Evolutionary conservation across 2,797 vertebrate species (phyloP).

Genomic region (Arctocebus calabarensis): DNA sequence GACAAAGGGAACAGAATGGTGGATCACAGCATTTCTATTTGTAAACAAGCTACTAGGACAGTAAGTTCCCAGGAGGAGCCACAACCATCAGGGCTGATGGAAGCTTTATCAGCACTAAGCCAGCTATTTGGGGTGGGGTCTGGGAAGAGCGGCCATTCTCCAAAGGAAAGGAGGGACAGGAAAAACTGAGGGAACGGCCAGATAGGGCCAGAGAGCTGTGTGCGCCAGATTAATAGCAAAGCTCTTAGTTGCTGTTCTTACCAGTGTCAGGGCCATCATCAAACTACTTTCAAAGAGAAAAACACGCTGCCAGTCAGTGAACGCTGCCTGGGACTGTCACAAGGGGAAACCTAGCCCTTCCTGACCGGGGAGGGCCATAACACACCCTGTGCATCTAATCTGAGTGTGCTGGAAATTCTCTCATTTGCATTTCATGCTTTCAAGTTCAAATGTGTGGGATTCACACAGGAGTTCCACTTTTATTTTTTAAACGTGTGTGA

Average conservation of each 20-base stretch:
- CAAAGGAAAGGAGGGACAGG: conserved; percentile 58
- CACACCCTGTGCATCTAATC: background rate
- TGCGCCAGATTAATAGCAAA: background rate
- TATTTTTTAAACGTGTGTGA: background rate
- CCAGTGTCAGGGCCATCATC: background rate
- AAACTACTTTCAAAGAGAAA: background rate
- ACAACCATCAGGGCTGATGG: background rate
- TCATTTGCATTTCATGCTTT: conserved; percentile 16
- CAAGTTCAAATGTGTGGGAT: background rate
- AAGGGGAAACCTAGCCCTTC: conserved; percentile 57
- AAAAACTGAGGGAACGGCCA: background rate
- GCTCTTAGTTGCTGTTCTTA: background rate
- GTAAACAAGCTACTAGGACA: background rate
- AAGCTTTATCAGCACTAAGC: background rate
- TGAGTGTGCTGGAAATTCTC: background rate
- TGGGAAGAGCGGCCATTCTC: background rate
- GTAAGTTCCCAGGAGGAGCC: background rate
- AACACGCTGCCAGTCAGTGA: background rate
- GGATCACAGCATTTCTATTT: background rate
- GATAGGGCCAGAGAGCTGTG: background rate
- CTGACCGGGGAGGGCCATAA: background rate
- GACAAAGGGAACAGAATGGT: background rate
- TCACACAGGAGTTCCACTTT: background rate
- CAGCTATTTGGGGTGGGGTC: background rate
- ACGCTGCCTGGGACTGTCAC: background rate